Conservation (phyloP, 1,140 invertebrate genomes). For the Ceratoteleas bidentatus region DNA sequence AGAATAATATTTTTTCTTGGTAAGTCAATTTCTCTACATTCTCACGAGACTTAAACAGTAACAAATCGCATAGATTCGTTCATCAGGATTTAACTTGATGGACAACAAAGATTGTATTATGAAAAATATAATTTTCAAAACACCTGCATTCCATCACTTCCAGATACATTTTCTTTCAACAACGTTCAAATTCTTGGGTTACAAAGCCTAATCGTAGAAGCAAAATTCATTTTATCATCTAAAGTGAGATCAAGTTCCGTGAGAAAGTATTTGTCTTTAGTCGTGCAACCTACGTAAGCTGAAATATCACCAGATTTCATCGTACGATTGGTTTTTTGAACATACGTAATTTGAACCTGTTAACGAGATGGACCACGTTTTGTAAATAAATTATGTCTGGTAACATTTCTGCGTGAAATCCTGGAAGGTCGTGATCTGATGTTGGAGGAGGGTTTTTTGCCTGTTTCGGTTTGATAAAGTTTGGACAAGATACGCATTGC, state of each 20-base stretch:
- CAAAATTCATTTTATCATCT: slow-evolving; percentile 57
- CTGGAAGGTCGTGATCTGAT: slow-evolving; percentile 2
- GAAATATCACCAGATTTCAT: slow-evolving; percentile 35
- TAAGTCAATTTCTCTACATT: slow-evolving; percentile 33
- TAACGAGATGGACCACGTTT: slow-evolving; percentile 47
- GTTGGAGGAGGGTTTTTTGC: not conserved
- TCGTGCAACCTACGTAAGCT: slow-evolving; percentile 10
- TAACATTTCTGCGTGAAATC: slow-evolving; percentile 36
- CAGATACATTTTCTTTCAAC: slow-evolving; percentile 27
- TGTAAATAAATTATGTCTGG: slow-evolving; percentile 31
- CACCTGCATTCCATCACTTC: slow-evolving; percentile 26
- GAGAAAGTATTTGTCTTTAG: slow-evolving; percentile 54
- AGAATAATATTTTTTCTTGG: slow-evolving; percentile 20
- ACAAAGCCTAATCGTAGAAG: slow-evolving; percentile 29
- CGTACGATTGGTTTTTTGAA: slow-evolving; percentile 47
- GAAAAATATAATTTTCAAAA: slow-evolving; percentile 32
- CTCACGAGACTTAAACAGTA: slow-evolving; percentile 6
- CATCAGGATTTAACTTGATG: slow-evolving; percentile 14
- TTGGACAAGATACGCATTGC: slow-evolving; percentile 40
- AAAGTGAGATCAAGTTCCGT: slow-evolving; percentile 37
- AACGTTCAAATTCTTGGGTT: slow-evolving; percentile 42
- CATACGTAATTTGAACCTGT: slow-evolving; percentile 30
- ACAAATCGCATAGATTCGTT: slow-evolving; percentile 41
- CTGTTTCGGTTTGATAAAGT: slow-evolving; percentile 14
- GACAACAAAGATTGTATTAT: slow-evolving; percentile 13